Percentiles rank a stretch among this genome's conserved stretches.
Evolutionary conservation across 2,888 invertebrate species (phyloP).

Genomic region (Drosophila nigricruria): DNA sequence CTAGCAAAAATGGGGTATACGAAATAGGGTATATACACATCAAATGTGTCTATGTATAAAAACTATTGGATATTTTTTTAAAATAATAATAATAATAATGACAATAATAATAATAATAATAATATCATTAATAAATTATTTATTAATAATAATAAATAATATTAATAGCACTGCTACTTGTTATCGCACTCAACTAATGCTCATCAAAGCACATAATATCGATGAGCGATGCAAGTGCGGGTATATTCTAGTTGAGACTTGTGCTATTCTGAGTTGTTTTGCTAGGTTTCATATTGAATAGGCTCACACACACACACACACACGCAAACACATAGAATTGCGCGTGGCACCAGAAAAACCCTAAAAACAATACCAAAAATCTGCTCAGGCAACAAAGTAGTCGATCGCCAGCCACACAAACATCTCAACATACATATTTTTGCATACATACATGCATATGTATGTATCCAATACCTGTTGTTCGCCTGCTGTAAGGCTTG

Average conservation of each 20-base stretch:
- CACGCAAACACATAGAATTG: slow-evolving; percentile 17
- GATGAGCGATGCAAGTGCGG: slow-evolving; percentile 9
- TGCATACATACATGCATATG: slow-evolving; percentile 12
- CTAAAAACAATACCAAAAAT: slow-evolving; percentile 54
- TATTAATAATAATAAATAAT: not conserved
- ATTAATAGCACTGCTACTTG: not conserved
- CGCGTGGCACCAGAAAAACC: slow-evolving; percentile 52
- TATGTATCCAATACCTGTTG: slow-evolving; percentile 62
- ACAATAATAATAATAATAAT: not conserved
- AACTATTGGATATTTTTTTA: too few relatives aligned
- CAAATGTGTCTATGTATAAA: not conserved
- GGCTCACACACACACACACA: slow-evolving; percentile 10
- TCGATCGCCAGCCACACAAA: slow-evolving; percentile 32
- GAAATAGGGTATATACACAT: not conserved
- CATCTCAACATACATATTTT: slow-evolving; percentile 14
- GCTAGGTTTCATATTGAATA: slow-evolving; percentile 23
- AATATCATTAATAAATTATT: not conserved
- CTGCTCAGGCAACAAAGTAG: slow-evolving; percentile 55
- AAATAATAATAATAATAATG: too few relatives aligned
- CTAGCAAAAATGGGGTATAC: not conserved
- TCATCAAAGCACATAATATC: not conserved
- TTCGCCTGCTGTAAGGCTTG: slow-evolving; percentile 46
- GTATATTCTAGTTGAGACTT: slow-evolving; percentile 30
- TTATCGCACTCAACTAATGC: not conserved
- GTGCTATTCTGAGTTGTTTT: slow-evolving; percentile 20